Evolutionary conservation across 1,140 invertebrate species (phyloP).

Genomic region (Epicauta chinensis): DNA sequence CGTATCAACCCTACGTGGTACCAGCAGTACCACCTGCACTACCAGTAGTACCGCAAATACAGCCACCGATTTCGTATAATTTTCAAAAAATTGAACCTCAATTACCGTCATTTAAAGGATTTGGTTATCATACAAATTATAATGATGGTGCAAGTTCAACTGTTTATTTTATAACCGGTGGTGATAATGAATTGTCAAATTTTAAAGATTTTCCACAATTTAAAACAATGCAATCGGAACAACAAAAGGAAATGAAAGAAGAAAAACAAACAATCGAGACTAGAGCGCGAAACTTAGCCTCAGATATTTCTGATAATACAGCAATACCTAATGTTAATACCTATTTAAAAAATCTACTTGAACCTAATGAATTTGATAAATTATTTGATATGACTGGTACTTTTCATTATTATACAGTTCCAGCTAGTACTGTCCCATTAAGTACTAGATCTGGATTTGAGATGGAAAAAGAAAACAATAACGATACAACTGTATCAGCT

Average conservation of each 20-base stretch:
- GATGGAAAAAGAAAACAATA: neutral
- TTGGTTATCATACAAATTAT: constrained; percentile 25
- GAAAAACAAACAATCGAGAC: neutral
- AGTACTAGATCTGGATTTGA: neutral
- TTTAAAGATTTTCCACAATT: constrained; percentile 7
- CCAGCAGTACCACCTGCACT: constrained; percentile 2
- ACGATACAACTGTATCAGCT: no score
- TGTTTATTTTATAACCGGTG: constrained; percentile 20
- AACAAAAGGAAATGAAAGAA: neutral
- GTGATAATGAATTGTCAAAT: neutral
- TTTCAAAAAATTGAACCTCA: constrained; percentile 1
- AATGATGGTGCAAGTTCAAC: constrained; percentile 17
- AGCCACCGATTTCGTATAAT: constrained; percentile 3
- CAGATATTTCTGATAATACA: constrained; percentile 12
- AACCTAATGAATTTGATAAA: constrained; percentile 4
- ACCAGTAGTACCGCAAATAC: constrained; percentile 5
- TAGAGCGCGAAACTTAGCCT: constrained; percentile 13
- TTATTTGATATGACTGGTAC: constrained; percentile 3
- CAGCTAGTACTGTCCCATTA: constrained; percentile 3
- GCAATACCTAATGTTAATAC: neutral
- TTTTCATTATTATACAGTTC: constrained; percentile 9
- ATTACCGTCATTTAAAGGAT: constrained; percentile 17
- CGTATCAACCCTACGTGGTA: neutral
- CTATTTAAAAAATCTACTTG: constrained; percentile 2
- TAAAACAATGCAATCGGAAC: no score